These are phyloP conservation scores for Chirona hameri DNA, from an alignment of 2,888 invertebrate genomes.

Conservation along the genomic window DNA sequence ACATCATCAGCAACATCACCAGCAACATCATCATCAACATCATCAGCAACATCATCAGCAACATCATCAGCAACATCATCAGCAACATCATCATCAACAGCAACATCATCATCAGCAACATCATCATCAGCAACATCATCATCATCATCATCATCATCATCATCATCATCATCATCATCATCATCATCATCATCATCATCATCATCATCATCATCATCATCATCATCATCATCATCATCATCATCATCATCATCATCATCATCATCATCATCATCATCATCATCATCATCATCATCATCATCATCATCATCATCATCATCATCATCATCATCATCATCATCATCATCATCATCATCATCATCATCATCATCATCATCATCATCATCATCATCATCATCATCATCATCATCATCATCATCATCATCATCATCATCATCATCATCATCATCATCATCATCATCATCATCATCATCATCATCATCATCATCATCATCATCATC, in stretches of 20 bases:
- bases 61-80: no score
- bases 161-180: constrained; percentile 22
- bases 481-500: constrained; percentile 22
- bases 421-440: constrained; percentile 22
- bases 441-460: constrained; percentile 22
- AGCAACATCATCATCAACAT: no score
- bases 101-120: no score
- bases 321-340: constrained; percentile 22
- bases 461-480: constrained; percentile 22
- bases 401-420: constrained; percentile 22
- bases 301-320: constrained; percentile 22
- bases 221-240: constrained; percentile 22
- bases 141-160: no score
- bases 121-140: no score
- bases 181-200: constrained; percentile 22
- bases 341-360: constrained; percentile 22
- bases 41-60: no score
- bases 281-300: constrained; percentile 22
- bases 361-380: constrained; percentile 22
- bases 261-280: constrained; percentile 22
- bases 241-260: constrained; percentile 22
- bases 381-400: constrained; percentile 22
- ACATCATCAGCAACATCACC: no score
- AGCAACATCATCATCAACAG: no score
- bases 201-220: constrained; percentile 22